phyloP scores from a whole-genome alignment of 2,888 invertebrate genomes.

The Gari tellinella region DNA sequence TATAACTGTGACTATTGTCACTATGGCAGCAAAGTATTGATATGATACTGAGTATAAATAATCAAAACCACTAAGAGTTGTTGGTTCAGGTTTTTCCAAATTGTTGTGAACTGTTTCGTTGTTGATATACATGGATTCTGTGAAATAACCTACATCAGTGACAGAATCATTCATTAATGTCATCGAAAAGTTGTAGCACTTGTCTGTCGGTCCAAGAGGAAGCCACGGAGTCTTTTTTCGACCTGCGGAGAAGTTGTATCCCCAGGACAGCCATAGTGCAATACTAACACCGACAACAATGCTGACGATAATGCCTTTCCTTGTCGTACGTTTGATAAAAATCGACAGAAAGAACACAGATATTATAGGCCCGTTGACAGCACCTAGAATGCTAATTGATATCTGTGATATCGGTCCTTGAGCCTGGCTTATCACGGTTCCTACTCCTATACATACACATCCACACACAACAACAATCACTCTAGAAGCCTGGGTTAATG shows the following conservation, averaged over 20 bases:
- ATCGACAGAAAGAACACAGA: constrained; percentile 19
- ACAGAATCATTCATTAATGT: too few species aligned
- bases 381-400: constrained; percentile 7
- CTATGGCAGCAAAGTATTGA: constrained; percentile 30
- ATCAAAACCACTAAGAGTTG: constrained; percentile 27
- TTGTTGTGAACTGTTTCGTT: too few species aligned
- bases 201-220: constrained; percentile 10
- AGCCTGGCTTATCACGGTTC: neutral
- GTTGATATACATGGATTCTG: too few species aligned
- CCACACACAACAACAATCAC: constrained; percentile 3
- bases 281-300: neutral
- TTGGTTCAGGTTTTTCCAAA: too few species aligned
- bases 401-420: constrained; percentile 14
- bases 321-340: constrained; percentile 1
- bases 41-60: constrained; percentile 43
- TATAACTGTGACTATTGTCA: constrained; percentile 18
- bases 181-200: too few species aligned
- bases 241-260: constrained; percentile 9
- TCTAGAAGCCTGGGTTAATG: constrained; percentile 6
- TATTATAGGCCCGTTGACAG: constrained; percentile 9
- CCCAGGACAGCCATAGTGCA: constrained; percentile 12
- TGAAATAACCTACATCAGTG: too few species aligned
- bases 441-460: constrained; percentile 6
- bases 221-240: constrained; percentile 10
- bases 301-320: constrained; percentile 2